Base-by-base conservation (phyloP, 1,140 invertebrate genomes). In the Drosophila mauritiana region DNA sequence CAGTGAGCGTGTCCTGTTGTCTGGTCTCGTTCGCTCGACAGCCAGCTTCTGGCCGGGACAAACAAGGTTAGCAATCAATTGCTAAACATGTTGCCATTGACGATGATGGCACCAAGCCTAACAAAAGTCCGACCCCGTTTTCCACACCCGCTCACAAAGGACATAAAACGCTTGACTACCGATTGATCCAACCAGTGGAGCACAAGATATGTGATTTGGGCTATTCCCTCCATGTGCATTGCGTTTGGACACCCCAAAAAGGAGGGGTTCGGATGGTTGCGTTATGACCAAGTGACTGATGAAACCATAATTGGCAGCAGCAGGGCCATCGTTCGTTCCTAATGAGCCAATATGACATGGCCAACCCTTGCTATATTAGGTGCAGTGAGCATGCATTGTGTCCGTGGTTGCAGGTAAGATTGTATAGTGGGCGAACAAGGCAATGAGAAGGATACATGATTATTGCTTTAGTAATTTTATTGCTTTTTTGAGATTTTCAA, bases 41-140 rank as follows among this genome's bases (percentile, higher is more conserved):
- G 13, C 34, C n/a, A 39, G 43, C 56, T 57, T 20, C 48, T 22
- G 64, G 53, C n/a, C 31, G 39, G 42, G 54, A 43, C 48, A 63
- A 76, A 80, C 72, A 56, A 58, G 52, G 51, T 64, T 62, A 49
- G 69, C 82, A 86, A 82, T 85, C 82, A 81, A 81, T 85, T 81
- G 78, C 56, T 56, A 63, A 49, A 64, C 64, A 75, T 75, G 64
- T 63, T 81, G 64, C 56, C 68, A 78, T 85, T 81, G 80, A 76
- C 59, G 56, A 52, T 57, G 42, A 36, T 43, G 51, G 37, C 27
- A 42, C 55, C 70, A 69, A 10, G 46, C 40, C 10, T 10, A 8
- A 11, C 36, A 56, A 13, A 13, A 56, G 13, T 31, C 49, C 15
- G 13, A 15, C 15, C 61, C 20, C 20, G 20, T 3, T 20, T 48